Base-by-base conservation (phyloP, 2,888 invertebrate genomes). In the Macrophya alboannulata region DNA sequence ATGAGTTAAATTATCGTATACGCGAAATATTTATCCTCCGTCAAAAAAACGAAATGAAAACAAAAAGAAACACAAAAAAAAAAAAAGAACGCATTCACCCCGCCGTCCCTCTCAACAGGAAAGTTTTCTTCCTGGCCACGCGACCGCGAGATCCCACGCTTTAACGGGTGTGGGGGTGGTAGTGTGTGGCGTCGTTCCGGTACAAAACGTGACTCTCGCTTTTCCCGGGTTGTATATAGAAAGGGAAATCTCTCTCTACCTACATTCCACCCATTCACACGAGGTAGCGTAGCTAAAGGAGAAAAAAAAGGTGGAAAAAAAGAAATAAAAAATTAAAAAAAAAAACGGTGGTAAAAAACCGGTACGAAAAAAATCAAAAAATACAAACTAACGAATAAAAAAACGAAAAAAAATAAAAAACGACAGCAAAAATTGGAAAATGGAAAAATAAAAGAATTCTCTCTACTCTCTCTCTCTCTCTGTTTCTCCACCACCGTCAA, bases 181-280 rank as follows among this genome's bases (percentile, higher is more conserved):
- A 43, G 83, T 68, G 83, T 71, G 68, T 83, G 71, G 62, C 37
- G 81, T 43, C 43, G 83, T 83, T 83, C 68, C 83, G 83, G 59
- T 62, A 62, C 83, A 83, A 83, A 83, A 92, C 92, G 92, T 92
- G 92, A 93, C 92, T 93, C 93, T 93, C 93, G 92, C 92, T 93
- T 93, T 93, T 93, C 92, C 89, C 91, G 91, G 91, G 90, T 90
- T 91, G 91, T 84, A 86, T 92, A 92, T 92, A 92, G 93, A 93
- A 93, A 93, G 93, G 90, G 93, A 93, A 93, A 93, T 92, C 92
- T 90, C 90, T 90, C 91, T 88, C 92, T 91, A 92, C 93, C 93
- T 92, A 92, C 92, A 92, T 93, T 92, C 90, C 83, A 92, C 92
- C 92, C 93, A 93, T 93, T 93, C 93, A 93, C 93, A 91, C 92